Conservation (phyloP, 1,140 invertebrate genomes). For the Homarus americanus region DNA sequence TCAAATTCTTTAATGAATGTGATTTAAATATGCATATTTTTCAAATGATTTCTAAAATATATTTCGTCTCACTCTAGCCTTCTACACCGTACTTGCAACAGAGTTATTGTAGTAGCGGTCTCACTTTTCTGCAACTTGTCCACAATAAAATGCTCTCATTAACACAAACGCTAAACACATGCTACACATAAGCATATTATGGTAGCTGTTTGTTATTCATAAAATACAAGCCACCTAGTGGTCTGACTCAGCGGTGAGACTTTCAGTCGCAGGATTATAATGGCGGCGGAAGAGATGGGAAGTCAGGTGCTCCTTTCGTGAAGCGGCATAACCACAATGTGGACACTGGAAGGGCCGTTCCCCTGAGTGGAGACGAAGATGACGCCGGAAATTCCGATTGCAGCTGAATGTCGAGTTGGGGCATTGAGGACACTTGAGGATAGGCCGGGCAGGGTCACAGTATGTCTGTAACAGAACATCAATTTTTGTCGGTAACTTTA, state of each 20-base stretch:
- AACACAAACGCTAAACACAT: neutral
- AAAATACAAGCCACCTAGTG: neutral
- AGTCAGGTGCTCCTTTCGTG: slow-evolving; percentile 38
- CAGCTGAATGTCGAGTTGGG: slow-evolving; percentile 44
- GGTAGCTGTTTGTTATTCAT: neutral
- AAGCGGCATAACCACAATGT: slow-evolving; percentile 41
- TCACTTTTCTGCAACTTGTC: too few relatives aligned
- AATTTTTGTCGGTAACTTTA: slow-evolving; percentile 18
- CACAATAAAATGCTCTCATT: too few relatives aligned
- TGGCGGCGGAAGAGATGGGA: slow-evolving; percentile 40
- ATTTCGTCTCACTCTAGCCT: too few relatives aligned
- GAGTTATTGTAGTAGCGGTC: too few relatives aligned
- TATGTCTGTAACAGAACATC: slow-evolving; percentile 54
- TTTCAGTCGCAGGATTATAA: neutral
- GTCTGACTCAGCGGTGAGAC: neutral
- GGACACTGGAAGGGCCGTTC: slow-evolving; percentile 46
- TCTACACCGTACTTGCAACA: too few relatives aligned
- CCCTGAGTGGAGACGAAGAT: slow-evolving; percentile 43
- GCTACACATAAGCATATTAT: neutral
- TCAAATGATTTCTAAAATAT: too few relatives aligned
- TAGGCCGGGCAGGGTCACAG: slow-evolving; percentile 23
- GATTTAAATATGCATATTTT: too few relatives aligned
- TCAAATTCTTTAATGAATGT: too few relatives aligned
- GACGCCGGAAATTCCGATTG: slow-evolving; percentile 28
- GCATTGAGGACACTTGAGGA: slow-evolving; percentile 54